Conservation (phyloP, 2,113 vertebrate genomes). For the Neotragus pygmaeus region DNA sequence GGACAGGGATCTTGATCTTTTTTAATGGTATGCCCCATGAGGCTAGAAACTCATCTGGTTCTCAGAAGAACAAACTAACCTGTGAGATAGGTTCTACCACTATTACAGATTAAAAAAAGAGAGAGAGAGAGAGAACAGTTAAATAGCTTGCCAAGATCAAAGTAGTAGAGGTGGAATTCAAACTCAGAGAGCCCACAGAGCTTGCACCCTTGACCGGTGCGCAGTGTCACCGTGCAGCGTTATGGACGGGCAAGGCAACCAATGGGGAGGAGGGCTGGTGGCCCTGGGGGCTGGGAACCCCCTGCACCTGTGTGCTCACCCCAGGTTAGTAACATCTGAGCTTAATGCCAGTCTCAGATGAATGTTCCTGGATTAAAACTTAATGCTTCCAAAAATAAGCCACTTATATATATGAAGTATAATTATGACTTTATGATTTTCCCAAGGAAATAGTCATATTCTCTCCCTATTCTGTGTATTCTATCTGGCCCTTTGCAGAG, state of each 20-base stretch:
- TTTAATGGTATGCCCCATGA: not conserved
- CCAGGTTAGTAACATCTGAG: not conserved
- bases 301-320: not conserved
- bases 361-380: not conserved
- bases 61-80: not conserved
- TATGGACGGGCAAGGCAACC: fast-evolving
- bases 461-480: not conserved
- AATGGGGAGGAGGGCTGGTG: fast-evolving
- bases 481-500: not conserved
- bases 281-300: too few species aligned
- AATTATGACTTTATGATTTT: not conserved
- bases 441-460: not conserved
- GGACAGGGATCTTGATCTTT: not conserved
- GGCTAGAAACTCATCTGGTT: not conserved
- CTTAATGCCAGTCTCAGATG: not conserved
- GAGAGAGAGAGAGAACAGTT: not conserved
- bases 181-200: not conserved
- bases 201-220: fast-evolving
- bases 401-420: not conserved
- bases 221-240: fast-evolving
- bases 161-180: not conserved
- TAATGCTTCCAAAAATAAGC: not conserved
- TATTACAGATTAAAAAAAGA: not conserved
- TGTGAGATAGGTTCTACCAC: not conserved
- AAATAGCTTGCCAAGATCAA: not conserved